Evolutionary conservation across 2,888 invertebrate genomes (phyloP), one percentile per base, ranked within the genome.

Genomic region (Oegoconia quadripuncta): DNA sequence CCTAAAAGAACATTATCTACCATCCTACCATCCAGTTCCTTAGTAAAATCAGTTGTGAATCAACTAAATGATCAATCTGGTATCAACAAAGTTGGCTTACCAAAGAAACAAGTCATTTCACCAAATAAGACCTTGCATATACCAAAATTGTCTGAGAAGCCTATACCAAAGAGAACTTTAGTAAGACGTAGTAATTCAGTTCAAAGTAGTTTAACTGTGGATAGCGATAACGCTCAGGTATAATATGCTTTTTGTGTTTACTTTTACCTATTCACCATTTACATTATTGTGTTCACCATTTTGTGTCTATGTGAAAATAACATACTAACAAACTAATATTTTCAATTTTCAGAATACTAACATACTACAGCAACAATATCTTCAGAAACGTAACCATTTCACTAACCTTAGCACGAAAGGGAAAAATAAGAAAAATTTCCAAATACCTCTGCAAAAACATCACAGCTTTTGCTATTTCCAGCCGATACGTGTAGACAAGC

Each of bases 401-500:
- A 84, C 90, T 84, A 86, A 86, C 54, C 50, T 82, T 64, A 82
- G 72, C 54, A 68, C 79, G 41, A 87, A 87, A 68, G 82, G 83
- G 28, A 87, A 87, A 55, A 80, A 89, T 56, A 90, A 90, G 79
- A 91, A 91, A 74, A 89, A 89, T 50, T 90, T 91, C 52, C 90
- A 91, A 83, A 89, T 90, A 53, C 90, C 90, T 1, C 64, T 91
- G 26, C 91, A 91, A 66, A 91, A 91, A 65, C 90, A 91, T 56
- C 90, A 91, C 70, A 91, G 91, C 65, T 91, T 91, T 63, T 91
- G 90, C 59, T 91, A 91, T 55, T 91, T 91, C 53, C 91, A 91
- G 77, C 91, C 91, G 4, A 90, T 91, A 50, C 89, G 90, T 64
- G 81, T 87, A 56, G 90, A 90, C 56, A 90, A 90, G 52, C 86